Evolutionary conservation across 1,140 invertebrate species (phyloP).

Genomic region (Drosophila mauritiana): DNA sequence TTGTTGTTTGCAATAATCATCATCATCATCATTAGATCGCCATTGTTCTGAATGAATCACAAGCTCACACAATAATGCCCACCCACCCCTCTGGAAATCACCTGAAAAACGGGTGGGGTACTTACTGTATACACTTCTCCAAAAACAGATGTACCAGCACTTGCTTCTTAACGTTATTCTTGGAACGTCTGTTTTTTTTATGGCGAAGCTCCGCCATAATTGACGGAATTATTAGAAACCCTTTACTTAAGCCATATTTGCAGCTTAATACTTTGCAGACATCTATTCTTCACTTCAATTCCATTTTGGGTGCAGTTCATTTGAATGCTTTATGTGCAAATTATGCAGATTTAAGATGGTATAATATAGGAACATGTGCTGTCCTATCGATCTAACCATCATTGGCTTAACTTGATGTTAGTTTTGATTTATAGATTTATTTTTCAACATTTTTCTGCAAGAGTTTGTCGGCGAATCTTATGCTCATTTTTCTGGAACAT

Average conservation of each 20-base stretch:
- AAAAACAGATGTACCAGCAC: slow-evolving; percentile 8
- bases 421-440: too few relatives aligned
- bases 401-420: too few relatives aligned
- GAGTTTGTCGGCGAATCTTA: too few relatives aligned
- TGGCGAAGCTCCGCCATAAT: background rate
- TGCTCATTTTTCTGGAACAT: too few relatives aligned
- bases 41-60: slow-evolving; percentile 77
- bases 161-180: slow-evolving; percentile 4
- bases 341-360: background rate
- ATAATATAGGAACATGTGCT: too few relatives aligned
- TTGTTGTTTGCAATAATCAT: slow-evolving; percentile 62
- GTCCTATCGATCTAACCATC: too few relatives aligned
- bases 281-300: background rate
- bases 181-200: slow-evolving; percentile 16
- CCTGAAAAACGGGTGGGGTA: background rate
- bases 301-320: background rate
- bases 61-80: slow-evolving; percentile 52
- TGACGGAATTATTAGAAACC: background rate
- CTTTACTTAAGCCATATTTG: slow-evolving; percentile 1
- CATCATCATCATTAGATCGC: slow-evolving; percentile 40
- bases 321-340: background rate
- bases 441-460: too few relatives aligned
- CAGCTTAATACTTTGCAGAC: background rate
- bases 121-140: background rate
- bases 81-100: background rate